These are phyloP conservation scores for Hyles euphorbiae DNA, from an alignment of 1,140 invertebrate species.

Conservation along the genomic window DNA sequence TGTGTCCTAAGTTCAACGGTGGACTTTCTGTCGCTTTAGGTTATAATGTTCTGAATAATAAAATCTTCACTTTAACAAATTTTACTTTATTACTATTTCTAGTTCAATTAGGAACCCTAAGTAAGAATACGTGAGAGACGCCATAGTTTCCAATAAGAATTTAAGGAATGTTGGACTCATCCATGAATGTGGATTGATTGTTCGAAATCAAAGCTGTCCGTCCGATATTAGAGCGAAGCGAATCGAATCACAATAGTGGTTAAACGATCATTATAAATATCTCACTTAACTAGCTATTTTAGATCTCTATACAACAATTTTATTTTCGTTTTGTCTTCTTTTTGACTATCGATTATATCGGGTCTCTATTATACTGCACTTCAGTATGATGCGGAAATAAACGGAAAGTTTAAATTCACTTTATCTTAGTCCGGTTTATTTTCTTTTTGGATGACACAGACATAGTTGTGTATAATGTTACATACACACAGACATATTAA, in stretches of 20 bases:
- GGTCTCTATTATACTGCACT: background rate
- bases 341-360: background rate
- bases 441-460: background rate
- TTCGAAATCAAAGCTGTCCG: slow-evolving; percentile 32
- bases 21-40: too few relatives aligned
- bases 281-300: slow-evolving; percentile 10
- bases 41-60: too few relatives aligned
- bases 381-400: background rate
- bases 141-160: too few relatives aligned
- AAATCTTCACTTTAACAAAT: too few relatives aligned
- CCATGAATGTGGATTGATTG: slow-evolving; percentile 27
- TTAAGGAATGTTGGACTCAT: slow-evolving; percentile 1
- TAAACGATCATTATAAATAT: slow-evolving; percentile 32
- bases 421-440: background rate
- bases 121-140: too few relatives aligned
- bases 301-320: background rate
- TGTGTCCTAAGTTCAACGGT: too few relatives aligned
- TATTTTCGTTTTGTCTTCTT: background rate
- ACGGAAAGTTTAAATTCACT: too few relatives aligned
- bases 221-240: slow-evolving; percentile 41
- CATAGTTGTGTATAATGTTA: too few relatives aligned
- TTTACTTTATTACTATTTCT: too few relatives aligned
- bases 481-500: too few relatives aligned
- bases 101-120: too few relatives aligned
- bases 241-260: slow-evolving; percentile 43